Evolutionary conservation across 2,113 vertebrate species (phyloP), one percentile per base, ranked within the genome.

Genomic region (Polypterus bichir): DNA sequence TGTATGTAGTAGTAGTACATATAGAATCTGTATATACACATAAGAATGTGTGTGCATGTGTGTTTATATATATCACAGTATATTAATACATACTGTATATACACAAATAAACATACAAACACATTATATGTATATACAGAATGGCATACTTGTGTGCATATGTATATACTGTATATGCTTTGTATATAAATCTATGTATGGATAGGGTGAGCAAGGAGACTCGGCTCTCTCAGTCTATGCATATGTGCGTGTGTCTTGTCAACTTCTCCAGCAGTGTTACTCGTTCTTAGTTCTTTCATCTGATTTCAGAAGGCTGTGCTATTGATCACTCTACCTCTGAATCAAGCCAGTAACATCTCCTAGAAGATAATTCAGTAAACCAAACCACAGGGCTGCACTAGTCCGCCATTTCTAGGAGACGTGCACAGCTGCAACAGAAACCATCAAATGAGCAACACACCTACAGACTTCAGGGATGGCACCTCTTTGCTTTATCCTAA

Each of bases 201-300:
- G 64, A 69, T 69, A 5, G 9, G 6, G 27, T 27, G 27, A 27
- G 27, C 27, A 27, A 27, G 27, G 27, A 27, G 27, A 27, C 27
- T 27, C 27, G 27, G 27, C 27, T 27, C 27, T 27, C 27, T 27
- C 27, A 27, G 27, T 27, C 27, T 27, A 27, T 27, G 27, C 27
- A 27, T 27, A 27, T 27, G 27, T 27, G 27, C 27, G 48, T 53
- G 66, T 47, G 67, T 59, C 59, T 67, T 27, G 27, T 27, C 27
- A 27, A 27, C 27, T 27, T 27, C 27, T 27, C 27, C 27, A 27
- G 27, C 27, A 27, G 27, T 27, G 27, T 27, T 27, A 27, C 71
- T 70, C 11, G 52, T 64, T 70, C 74, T 73, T 68, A 75, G 74
- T 82, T 86, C 84, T 82, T 80, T 86, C 84, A 79, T 74, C 77